Base-by-base conservation (phyloP, 2,888 invertebrate genomes). In the Horisme vitalbata region DNA sequence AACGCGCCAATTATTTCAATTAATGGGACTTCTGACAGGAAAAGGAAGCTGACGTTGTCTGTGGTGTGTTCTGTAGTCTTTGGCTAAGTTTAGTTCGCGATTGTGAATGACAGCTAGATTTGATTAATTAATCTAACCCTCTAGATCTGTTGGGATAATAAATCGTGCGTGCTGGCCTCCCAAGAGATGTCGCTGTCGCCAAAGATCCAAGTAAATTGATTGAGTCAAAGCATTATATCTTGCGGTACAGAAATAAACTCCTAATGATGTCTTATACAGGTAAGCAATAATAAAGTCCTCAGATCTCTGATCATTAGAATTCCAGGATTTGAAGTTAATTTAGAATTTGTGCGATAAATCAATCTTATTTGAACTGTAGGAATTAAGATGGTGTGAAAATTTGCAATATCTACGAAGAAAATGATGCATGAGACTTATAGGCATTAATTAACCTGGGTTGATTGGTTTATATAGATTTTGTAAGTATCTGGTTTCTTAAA, bases 221-320 rank as follows among this genome's bases (percentile, higher is more conserved):
- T 81, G 73, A 83, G 77, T 75, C 81, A 71, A 43, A 57, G 48
- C 52, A 81, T 83, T 81, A 83, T 78, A 83, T 71, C 70, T 71
- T 79, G 77, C 72, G 65, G 67, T 78, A 82, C 86, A 70, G 76
- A 85, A 88, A 88, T 88, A 88, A 73, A 73, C 75, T 58, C 61
- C 85, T 87, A 87, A 88, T 82, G 88, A 88, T 77, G 78, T 83
- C 77, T 75, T 79, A 82, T 83, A 80, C 83, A 85, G 85, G 86
- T 85, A 80, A 77, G 73, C 71, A 70, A 78, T 81, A 80, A 87
- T 86, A 83, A 83, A 83, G 82, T 79, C 83, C 70, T 84, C 83
- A 84, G 75, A 81, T 83, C 76, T 79, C 68, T 61, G 74, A 77
- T 83, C 81, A 75, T 84, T 81, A 82, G 78, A 79, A 81, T 80